Evolutionary conservation across 2,797 vertebrate genomes (phyloP), one percentile per base, ranked within the genome.

Genomic region (Kryptopterus vitreolus): DNA sequence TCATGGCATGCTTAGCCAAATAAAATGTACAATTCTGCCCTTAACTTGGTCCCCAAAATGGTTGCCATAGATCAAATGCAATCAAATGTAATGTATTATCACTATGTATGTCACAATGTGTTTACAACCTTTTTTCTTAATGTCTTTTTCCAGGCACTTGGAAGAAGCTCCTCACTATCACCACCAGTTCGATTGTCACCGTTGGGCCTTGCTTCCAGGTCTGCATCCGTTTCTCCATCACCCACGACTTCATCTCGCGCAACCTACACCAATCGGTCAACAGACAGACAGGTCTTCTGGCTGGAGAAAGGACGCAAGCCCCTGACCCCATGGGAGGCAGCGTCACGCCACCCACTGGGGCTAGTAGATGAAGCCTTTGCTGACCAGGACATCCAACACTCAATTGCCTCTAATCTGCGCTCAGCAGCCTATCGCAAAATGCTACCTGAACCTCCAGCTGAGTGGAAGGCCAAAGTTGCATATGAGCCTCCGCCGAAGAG

Each of bases 291-390:
- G 82, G 81, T 86, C 0, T 50, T 87, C 77, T 88, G 86, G 87
- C 87, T 85, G 4, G 90, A 94, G 80, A 94, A 87, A 85, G 87
- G 90, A 58, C 86, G 82, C 86, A 96, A 94, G 89, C 92, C 92
- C 66, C 91, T 87, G 8, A 94, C 95, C 2, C 97, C 97, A 33
- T 98, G 97, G 97, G 95, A 98, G 90, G 97, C 96, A 0, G 97
- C 96, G 0, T 93, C 96, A 24, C 94, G 91, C 33, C 95, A 96
- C 83, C 96, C 97, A 12, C 88, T 96, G 13, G 96, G 96, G 62
- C 89, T 96, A 5, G 95, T 97, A 85, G 97, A 99, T 83, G 97
- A 97, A 77, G 96, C 96, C 43, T 98, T 98, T 75, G 76, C 85
- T 57, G 88, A 91, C 81, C 95, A 94, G 84, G 92, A 85, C 82